Evolutionary conservation across 1,140 invertebrate species (phyloP).

Genomic region (Choristoneura fumiferana): DNA sequence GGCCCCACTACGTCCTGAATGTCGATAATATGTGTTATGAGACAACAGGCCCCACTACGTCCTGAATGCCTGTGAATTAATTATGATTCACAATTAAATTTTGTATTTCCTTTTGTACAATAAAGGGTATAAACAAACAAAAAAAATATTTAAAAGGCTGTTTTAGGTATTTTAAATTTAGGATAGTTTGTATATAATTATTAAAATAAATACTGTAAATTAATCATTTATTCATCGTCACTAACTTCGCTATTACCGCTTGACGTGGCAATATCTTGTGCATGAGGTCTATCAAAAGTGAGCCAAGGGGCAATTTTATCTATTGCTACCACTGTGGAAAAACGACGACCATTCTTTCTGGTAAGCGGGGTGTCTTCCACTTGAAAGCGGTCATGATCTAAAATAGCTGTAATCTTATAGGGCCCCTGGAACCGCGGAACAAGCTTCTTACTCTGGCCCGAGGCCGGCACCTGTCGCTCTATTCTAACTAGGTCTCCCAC

Average conservation of each 20-base stretch:
- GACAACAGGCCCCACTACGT: no score
- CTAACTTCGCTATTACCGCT: background rate
- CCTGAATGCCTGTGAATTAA: no score
- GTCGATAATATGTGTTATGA: no score
- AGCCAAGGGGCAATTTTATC: slow-evolving; percentile 7
- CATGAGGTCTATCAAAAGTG: background rate
- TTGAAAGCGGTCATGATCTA: background rate
- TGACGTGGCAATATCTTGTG: background rate
- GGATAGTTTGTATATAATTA: no score
- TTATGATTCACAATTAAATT: no score
- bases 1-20: no score
- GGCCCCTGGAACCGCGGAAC: background rate
- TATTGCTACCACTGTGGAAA: background rate
- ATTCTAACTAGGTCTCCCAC: slow-evolving; percentile 4
- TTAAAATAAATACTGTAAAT: no score
- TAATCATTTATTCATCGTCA: no score
- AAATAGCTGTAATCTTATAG: background rate
- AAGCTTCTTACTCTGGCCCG: slow-evolving; percentile 6
- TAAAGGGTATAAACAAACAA: no score
- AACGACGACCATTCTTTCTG: background rate
- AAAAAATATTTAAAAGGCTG: no score
- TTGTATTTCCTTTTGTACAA: no score
- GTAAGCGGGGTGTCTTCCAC: slow-evolving; percentile 2
- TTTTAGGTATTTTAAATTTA: no score
- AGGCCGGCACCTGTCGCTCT: background rate